A percentile compares a stretch with the other conserved stretches of the same genome.
These are phyloP conservation scores for Elephantulus edwardii DNA, from an alignment of 2,113 vertebrate genomes.

Conservation along the genomic window DNA sequence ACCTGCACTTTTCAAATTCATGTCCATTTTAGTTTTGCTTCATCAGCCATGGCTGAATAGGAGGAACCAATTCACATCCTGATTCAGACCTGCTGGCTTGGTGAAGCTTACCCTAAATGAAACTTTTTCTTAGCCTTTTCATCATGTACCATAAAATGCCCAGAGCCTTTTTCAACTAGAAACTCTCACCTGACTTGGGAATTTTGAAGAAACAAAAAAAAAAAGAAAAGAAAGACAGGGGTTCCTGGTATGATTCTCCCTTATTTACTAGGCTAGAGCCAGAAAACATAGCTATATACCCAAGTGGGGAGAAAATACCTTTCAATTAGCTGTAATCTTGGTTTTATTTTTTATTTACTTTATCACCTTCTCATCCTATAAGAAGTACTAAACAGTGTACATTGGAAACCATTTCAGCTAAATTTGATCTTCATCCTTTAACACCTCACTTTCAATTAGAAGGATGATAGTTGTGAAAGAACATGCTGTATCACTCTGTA, in stretches of 20 bases:
- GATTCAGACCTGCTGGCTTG: background rate
- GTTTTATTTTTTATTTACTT: background rate
- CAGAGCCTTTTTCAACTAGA: background rate
- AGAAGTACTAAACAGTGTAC: background rate
- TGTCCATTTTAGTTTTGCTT: no score
- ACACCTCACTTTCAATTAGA: background rate
- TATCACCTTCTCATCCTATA: background rate
- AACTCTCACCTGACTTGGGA: constrained; percentile 25
- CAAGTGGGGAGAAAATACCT: no score
- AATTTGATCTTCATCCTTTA: background rate
- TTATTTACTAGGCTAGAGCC: background rate
- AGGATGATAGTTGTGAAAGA: background rate
- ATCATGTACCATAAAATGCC: background rate
- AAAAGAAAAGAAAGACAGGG: background rate
- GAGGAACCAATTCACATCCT: no score
- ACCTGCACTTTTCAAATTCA: no score
- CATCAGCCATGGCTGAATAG: no score
- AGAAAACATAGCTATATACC: background rate
- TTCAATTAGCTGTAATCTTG: background rate
- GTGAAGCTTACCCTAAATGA: background rate
- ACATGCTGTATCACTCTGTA: background rate
- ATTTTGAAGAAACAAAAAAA: constrained; percentile 16
- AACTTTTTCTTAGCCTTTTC: constrained; percentile 13
- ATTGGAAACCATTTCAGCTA: background rate
- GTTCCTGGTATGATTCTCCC: background rate